Evolutionary conservation across 1,140 invertebrate species (phyloP), one percentile per base, ranked within the genome.

Genomic region (Halesus radiatus): DNA sequence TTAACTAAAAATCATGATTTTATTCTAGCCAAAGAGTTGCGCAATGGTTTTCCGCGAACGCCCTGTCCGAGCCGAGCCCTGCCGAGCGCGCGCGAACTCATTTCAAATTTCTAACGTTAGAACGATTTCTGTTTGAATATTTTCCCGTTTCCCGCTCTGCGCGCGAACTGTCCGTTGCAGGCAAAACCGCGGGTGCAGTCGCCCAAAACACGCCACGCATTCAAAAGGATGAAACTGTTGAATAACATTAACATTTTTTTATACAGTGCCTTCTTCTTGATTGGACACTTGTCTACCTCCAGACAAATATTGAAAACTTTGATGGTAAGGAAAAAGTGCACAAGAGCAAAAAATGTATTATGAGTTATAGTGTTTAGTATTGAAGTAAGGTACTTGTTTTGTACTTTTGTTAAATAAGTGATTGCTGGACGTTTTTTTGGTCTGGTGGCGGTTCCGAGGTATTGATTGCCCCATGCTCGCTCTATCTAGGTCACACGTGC

Each of bases 401-500:
- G 1, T 3, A 0, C n/a, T 58, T 56, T 56, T 56, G 8, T 0
- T 29, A 22, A 8, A n/a, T 18, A 20, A 22, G 20, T 7, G 52
- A 2, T 22, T 29, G 23, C 53, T 53, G 18, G n/a, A 18, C 23
- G 13, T 22, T 52, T 10, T 29, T 75, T 54, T 58, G 1, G n/a
- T 10, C 52, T 10, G 7, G 26, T 8, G 13, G 72, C 3, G 18
- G 16, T 15, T 8, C 23, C 22, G 52, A 54, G 72, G 37, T 66
- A 66, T 66, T 66, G 62, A 66, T 66, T 66, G 62, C 18, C 50
- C 18, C 72, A 75, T 32, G 52, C 52, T 23, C 52, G 15, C 10
- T 45, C 18, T 75, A 75, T 75, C 52, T 75, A 32, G 72, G 72
- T 75, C 72, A 75, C 72, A 75, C 72, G 72, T 75, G 72, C 53